A percentile compares a stretch with the other conserved stretches of the same genome.
Conservation (phyloP, 2,888 invertebrate species). For the Labia minor region DNA sequence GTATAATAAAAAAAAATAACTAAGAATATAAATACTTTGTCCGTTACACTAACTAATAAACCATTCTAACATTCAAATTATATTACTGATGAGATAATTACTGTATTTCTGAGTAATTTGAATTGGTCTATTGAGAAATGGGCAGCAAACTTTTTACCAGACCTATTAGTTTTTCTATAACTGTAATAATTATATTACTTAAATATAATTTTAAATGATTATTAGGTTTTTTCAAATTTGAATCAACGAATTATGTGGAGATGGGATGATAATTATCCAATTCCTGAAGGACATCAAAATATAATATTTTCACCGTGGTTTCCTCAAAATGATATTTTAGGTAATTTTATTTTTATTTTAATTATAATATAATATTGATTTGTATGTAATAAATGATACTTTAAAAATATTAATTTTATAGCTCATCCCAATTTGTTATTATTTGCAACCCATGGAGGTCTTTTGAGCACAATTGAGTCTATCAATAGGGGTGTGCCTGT, state of each 20-base stretch:
- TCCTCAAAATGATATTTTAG: background rate
- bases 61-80: too few species aligned
- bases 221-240: background rate
- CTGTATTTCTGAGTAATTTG: too few species aligned
- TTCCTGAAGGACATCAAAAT: background rate
- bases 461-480: constrained; percentile 46
- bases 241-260: background rate
- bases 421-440: constrained; percentile 43
- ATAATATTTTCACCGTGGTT: background rate
- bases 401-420: background rate
- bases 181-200: too few species aligned
- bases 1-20: too few species aligned
- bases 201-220: too few species aligned
- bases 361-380: too few species aligned
- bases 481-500: constrained; percentile 41
- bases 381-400: background rate
- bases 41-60: too few species aligned
- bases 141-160: too few species aligned
- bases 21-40: too few species aligned
- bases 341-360: background rate
- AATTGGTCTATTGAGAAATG: too few species aligned
- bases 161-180: too few species aligned
- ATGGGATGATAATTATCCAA: background rate
- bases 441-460: constrained; percentile 49
- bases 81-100: too few species aligned